These are phyloP conservation scores for Ridgeia piscesae DNA, from an alignment of 1,140 invertebrate genomes.

Conservation along the genomic window DNA sequence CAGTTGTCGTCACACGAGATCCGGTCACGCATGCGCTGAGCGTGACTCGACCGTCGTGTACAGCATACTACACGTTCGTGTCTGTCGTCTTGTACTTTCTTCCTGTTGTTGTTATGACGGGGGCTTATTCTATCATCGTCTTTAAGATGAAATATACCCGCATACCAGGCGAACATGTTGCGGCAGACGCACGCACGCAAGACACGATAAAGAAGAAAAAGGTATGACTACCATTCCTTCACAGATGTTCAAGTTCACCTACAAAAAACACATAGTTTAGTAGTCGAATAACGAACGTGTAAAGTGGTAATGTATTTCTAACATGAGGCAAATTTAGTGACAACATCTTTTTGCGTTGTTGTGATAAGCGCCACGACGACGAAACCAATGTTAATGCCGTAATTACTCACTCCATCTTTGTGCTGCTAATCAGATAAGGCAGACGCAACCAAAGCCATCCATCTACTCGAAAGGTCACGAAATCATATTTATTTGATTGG, in stretches of 20 bases:
- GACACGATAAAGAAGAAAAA: slow-evolving; percentile 21
- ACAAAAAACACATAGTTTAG: background rate
- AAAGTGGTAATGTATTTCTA: background rate
- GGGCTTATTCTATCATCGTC: slow-evolving; percentile 60
- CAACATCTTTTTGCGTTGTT: background rate
- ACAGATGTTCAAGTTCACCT: background rate
- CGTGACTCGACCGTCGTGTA: background rate
- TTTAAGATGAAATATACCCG: slow-evolving; percentile 31
- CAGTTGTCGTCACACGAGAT: slow-evolving; percentile 14
- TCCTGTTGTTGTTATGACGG: slow-evolving; percentile 60
- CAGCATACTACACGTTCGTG: slow-evolving; percentile 58
- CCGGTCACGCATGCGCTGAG: background rate
- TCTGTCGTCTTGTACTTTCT: slow-evolving; percentile 60
- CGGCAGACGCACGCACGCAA: slow-evolving; percentile 4
- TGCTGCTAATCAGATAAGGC: no score
- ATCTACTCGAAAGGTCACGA: no score
- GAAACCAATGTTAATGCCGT: background rate
- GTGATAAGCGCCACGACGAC: background rate
- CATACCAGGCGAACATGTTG: slow-evolving; percentile 20
- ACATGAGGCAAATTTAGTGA: background rate
- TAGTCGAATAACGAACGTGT: background rate
- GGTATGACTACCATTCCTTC: slow-evolving; percentile 5
- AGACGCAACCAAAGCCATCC: no score
- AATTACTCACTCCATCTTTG: no score
- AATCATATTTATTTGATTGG: no score